These are phyloP conservation scores for Heliconius ethilla DNA, from an alignment of 2,888 invertebrate genomes.

Conservation along the genomic window DNA sequence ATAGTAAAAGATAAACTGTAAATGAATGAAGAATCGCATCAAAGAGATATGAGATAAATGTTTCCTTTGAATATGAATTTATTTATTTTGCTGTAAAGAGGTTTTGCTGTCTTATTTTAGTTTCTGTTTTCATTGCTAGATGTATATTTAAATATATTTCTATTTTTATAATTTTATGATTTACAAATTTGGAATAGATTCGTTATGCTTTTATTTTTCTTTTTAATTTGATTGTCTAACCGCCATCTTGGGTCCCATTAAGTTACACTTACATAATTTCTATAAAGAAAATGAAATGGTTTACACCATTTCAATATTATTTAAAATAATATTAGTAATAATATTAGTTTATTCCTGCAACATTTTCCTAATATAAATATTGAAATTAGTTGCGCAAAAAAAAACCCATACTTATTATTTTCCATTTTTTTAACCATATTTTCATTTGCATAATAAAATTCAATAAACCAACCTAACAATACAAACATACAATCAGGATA, in stretches of 20 bases:
- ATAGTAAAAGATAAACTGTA: neutral
- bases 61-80: constrained; percentile 3
- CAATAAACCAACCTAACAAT: neutral
- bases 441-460: neutral
- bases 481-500: constrained; percentile 33
- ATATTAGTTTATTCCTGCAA: too few relatives aligned
- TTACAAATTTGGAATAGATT: too few relatives aligned
- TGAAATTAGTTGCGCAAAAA: neutral
- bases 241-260: too few relatives aligned
- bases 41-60: constrained; percentile 13
- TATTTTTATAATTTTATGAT: too few relatives aligned
- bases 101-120: neutral
- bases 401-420: neutral
- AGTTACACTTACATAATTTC: too few relatives aligned
- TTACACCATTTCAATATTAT: too few relatives aligned
- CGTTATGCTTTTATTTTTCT: too few relatives aligned
- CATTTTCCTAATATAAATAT: too few relatives aligned
- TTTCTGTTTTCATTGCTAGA: neutral
- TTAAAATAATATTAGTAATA: too few relatives aligned
- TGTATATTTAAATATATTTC: too few relatives aligned
- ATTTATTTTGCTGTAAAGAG: neutral
- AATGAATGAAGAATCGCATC: constrained; percentile 2
- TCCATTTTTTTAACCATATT: neutral
- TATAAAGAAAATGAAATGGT: too few relatives aligned
- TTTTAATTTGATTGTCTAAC: too few relatives aligned